phyloP scores from a whole-genome alignment of 2,113 vertebrate species.

The Hirundichthys speculiger region DNA sequence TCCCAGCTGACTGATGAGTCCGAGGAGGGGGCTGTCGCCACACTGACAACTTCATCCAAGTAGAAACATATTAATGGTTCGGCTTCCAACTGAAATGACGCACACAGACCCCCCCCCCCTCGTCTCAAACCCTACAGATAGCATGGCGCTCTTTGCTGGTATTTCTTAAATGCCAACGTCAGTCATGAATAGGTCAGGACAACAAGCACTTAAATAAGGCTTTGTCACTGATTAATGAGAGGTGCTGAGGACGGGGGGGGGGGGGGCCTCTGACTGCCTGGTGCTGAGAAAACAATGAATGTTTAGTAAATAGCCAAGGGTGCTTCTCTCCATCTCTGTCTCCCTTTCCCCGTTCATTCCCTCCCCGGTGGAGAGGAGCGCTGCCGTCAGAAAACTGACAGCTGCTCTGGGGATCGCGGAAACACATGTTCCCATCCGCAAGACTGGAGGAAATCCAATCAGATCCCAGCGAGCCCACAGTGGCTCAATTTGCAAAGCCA shows the following conservation, averaged over 20 bases:
- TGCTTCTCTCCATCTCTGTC: slow-evolving; percentile 49
- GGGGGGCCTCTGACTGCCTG: slow-evolving; percentile 68
- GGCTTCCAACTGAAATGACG: slow-evolving; percentile 56
- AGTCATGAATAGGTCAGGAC: slow-evolving; percentile 81
- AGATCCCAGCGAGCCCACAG: slow-evolving; percentile 73
- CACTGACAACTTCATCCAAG: slow-evolving; percentile 69
- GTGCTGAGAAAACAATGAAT: slow-evolving; percentile 76
- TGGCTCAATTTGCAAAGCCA: slow-evolving; percentile 78
- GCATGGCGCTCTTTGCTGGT: slow-evolving; percentile 58
- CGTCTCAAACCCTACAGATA: slow-evolving; percentile 49
- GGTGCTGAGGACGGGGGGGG: slow-evolving; percentile 65
- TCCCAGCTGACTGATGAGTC: slow-evolving; percentile 58
- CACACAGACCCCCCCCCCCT: slow-evolving; percentile 12
- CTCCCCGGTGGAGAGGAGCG: slow-evolving; percentile 49
- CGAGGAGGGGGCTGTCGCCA: slow-evolving; percentile 54
- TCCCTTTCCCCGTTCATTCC: slow-evolving; percentile 44
- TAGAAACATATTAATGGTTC: slow-evolving; percentile 67
- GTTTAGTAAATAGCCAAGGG: slow-evolving; percentile 79
- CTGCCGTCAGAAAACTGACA: slow-evolving; percentile 70
- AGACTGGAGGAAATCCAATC: slow-evolving; percentile 77
- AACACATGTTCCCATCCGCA: slow-evolving; percentile 81
- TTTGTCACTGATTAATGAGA: slow-evolving; percentile 81
- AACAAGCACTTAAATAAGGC: slow-evolving; percentile 79
- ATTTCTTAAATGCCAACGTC: slow-evolving; percentile 82
- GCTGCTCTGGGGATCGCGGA: slow-evolving; percentile 72